A percentile compares a stretch with the other conserved stretches of the same genome.
Conservation (phyloP, 2,888 invertebrate species). For the Cataglyphis altisquamis region DNA sequence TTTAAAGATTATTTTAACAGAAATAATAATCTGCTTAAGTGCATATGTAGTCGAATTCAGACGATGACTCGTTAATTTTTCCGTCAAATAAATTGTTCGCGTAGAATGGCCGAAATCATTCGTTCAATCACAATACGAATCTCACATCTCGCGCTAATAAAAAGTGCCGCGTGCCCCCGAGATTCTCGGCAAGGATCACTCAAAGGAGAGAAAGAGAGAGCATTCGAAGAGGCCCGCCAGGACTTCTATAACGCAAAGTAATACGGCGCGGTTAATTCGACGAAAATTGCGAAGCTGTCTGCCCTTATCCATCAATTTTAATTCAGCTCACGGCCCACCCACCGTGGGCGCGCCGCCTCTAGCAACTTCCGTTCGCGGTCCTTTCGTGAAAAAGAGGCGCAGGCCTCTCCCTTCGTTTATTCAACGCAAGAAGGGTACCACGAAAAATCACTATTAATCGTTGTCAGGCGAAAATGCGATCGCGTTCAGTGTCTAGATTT, state of each 20-base stretch:
- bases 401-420: constrained; percentile 42
- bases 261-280: constrained; percentile 68
- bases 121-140: constrained; percentile 36
- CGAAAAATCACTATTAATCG: constrained; percentile 80
- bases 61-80: not conserved
- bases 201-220: constrained; percentile 21
- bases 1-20: not conserved
- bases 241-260: constrained; percentile 57
- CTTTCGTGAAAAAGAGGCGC: constrained; percentile 69
- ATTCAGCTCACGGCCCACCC: constrained; percentile 72
- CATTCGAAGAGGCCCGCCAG: constrained; percentile 42
- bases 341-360: constrained; percentile 74
- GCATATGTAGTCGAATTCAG: not conserved
- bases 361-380: constrained; percentile 74
- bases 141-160: constrained; percentile 36
- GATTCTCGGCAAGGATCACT: constrained; percentile 50
- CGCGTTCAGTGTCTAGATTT: constrained; percentile 57
- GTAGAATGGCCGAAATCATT: not conserved
- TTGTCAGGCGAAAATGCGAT: constrained; percentile 66
- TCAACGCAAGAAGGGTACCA: constrained; percentile 57
- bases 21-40: not conserved
- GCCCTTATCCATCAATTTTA: constrained; percentile 75
- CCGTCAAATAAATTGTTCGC: constrained; percentile 7
- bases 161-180: constrained; percentile 33
- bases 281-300: constrained; percentile 74